Base-by-base conservation (phyloP, 2,888 invertebrate species). In the Falcaria lacertinaria region DNA sequence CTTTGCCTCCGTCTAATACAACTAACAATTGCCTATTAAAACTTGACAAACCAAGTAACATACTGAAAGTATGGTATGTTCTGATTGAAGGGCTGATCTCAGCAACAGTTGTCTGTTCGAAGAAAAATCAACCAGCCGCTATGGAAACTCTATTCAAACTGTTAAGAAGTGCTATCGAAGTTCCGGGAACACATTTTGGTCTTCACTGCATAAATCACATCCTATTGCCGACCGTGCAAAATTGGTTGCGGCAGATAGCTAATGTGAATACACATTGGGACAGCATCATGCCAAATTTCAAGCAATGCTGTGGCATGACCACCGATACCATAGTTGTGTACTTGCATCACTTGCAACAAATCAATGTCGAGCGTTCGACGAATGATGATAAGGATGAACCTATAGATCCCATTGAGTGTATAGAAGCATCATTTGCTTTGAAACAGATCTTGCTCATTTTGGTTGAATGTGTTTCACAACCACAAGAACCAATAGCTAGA, bases 281-380 rank as follows among this genome's bases (percentile, higher is more conserved):
- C 56, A 90, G 91, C 54, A 92, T 95, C 39, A 95, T 95, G 74
- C 94, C 96, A 52, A 97, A 97, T 77, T 98, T 98, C 69, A 98
- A 98, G 70, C 98, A 98, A 71, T 97, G 97, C 69, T 96, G 96
- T 67, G 98, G 98, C 6, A 93, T 97, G 81, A 95, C 97, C 8
- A 96, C 97, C 0, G 98, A 98, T 69, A 90, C 97, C 22, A 93
- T 97, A 28, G 98, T 98, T 0, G 94, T 96, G 63, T 96, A 96
- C 60, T 84, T 97, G 28, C 93, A 93, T 55, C 93, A 94, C 61
- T 90, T 96, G 32, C 93, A 94, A 73, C 92, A 93, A 85, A 89
- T 91, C 52, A 81, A 86, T 47, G 50, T 81, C 19, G 85, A 88
- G 61, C 70, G 86, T 52, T 69, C 71, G 22, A 76, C 77, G 34